Percentiles rank a stretch among this genome's conserved stretches.
Evolutionary conservation across 1,140 invertebrate genomes (phyloP).

Genomic region (Musca domestica): DNA sequence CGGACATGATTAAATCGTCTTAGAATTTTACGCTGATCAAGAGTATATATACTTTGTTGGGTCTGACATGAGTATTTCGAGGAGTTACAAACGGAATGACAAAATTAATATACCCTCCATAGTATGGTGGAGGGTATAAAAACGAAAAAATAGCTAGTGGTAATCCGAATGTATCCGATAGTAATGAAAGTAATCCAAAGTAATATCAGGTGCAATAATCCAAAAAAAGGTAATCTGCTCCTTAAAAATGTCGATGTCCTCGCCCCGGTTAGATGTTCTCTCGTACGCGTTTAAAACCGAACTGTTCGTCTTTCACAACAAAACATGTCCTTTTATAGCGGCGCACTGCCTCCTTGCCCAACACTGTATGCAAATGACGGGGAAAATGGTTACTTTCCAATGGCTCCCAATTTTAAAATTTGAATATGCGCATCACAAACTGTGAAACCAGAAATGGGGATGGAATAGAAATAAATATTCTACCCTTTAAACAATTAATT

Average conservation of each 20-base stretch:
- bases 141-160: too few species aligned
- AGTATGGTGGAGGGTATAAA: too few species aligned
- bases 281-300: neutral
- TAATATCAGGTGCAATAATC: neutral
- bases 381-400: neutral
- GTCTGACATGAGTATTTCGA: too few species aligned
- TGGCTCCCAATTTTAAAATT: conserved; percentile 9
- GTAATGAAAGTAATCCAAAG: neutral
- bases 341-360: neutral
- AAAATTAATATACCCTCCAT: too few species aligned
- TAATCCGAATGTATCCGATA: neutral
- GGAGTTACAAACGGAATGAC: too few species aligned
- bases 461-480: too few species aligned
- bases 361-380: conserved; percentile 8
- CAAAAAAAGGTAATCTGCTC: neutral
- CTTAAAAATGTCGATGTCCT: neutral
- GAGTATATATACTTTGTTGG: too few species aligned
- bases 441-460: too few species aligned
- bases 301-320: neutral
- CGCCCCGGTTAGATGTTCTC: neutral
- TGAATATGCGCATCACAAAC: conserved; percentile 7
- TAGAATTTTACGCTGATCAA: too few species aligned
- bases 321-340: neutral
- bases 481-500: too few species aligned
- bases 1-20: too few species aligned